Conservation (phyloP, 2,888 invertebrate genomes). For the Callyntrura guangdongensis region DNA sequence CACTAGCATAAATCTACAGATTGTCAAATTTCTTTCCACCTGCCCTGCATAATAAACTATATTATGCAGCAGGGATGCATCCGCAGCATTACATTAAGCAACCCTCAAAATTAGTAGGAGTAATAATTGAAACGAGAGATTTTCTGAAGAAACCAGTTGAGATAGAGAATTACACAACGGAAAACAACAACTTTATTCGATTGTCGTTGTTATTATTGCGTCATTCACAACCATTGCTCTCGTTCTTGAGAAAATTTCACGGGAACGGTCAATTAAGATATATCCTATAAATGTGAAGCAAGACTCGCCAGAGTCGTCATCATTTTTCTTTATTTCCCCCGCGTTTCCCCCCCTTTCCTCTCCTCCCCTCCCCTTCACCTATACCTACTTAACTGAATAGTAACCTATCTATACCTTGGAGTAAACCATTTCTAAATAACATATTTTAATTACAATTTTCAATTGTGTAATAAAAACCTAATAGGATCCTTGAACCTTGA, state of each 20-base stretch:
- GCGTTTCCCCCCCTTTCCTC: not conserved
- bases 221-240: not conserved
- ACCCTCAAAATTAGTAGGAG: not conserved
- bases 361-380: not conserved
- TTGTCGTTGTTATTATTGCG: not conserved
- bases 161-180: not conserved
- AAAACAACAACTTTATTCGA: not conserved
- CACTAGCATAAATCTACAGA: constrained; percentile 27
- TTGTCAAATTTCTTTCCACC: constrained; percentile 37
- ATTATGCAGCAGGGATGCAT: constrained; percentile 69
- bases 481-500: too few species aligned
- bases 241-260: not conserved
- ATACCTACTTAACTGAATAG: not conserved
- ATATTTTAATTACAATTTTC: too few species aligned
- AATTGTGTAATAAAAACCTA: too few species aligned
- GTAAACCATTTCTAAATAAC: too few species aligned
- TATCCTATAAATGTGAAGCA: constrained; percentile 47
- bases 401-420: too few species aligned
- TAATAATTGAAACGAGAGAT: constrained; percentile 12
- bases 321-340: constrained; percentile 35
- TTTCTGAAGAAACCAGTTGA: not conserved
- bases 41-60: constrained; percentile 46
- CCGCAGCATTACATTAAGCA: constrained; percentile 28
- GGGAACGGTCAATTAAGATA: not conserved
- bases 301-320: not conserved